A percentile compares a stretch with the other conserved stretches of the same genome.
Conservation (phyloP, 2,888 invertebrate species). For the Melanargia galathea region DNA sequence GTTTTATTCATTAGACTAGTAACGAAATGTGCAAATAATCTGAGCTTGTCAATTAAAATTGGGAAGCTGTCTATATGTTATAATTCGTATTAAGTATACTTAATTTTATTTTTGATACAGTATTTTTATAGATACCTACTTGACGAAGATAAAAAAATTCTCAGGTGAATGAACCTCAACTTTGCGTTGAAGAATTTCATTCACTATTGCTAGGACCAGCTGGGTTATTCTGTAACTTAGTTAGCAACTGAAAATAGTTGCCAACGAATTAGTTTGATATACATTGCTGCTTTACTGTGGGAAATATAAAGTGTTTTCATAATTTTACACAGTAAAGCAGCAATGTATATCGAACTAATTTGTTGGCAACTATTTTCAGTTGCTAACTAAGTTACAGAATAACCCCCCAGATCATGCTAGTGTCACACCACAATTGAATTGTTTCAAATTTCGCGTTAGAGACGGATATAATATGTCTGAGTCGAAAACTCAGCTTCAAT, state of each 20-base stretch:
- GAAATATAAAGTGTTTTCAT: too few species aligned
- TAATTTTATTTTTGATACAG: not conserved
- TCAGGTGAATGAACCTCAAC: not conserved
- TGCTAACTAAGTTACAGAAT: too few species aligned
- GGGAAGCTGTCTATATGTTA: conserved; percentile 11
- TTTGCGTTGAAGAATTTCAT: not conserved
- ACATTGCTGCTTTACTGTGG: too few species aligned
- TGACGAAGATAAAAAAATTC: not conserved
- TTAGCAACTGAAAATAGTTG: too few species aligned
- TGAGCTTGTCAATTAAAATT: conserved; percentile 8
- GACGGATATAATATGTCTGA: conserved; percentile 15
- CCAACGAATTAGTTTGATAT: too few species aligned
- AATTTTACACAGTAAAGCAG: too few species aligned
- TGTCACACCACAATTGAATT: not conserved
- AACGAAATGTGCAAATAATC: not conserved
- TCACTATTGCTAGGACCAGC: too few species aligned
- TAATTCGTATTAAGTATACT: too few species aligned
- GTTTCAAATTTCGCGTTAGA: conserved; percentile 3
- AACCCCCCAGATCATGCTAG: not conserved
- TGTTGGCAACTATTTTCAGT: too few species aligned
- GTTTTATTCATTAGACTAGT: conserved; percentile 5
- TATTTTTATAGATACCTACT: not conserved
- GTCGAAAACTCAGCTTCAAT: conserved; percentile 28
- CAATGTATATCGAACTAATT: too few species aligned
- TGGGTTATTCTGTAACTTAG: too few species aligned